These are phyloP conservation scores for Mnemiopsis leidyi DNA, from an alignment of 37 sponge, comb jelly and placozoan genomes.

Conservation along the genomic window DNA sequence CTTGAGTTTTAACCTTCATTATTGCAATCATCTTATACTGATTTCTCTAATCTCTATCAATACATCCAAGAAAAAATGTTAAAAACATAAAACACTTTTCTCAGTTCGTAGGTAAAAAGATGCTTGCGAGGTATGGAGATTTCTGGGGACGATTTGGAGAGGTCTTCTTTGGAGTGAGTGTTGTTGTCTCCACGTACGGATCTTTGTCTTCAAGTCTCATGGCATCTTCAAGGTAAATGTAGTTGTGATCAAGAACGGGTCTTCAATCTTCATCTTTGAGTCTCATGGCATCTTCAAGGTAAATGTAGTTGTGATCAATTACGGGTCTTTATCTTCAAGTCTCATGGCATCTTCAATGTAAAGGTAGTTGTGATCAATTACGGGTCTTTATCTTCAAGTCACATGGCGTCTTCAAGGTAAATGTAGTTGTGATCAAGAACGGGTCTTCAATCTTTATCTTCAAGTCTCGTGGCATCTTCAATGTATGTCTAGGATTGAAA, in stretches of 20 bases:
- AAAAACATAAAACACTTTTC: neutral
- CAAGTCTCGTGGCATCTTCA: no score
- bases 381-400: no score
- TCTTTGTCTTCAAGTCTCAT: slow-evolving; percentile 30
- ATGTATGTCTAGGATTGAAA: no score
- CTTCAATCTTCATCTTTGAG: no score
- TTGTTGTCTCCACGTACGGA: neutral
- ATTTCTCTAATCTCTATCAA: neutral
- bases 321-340: neutral
- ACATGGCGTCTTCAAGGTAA: neutral
- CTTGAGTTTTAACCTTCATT: no score
- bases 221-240: slow-evolving; percentile 3
- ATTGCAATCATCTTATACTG: no score
- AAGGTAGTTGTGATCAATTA: no score
- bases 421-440: neutral
- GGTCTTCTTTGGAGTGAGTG: slow-evolving; percentile 32
- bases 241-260: no score
- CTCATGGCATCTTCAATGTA: slow-evolving; percentile 7
- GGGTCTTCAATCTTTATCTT: neutral
- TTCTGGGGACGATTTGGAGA: slow-evolving; percentile 22
- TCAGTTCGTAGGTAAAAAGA: slow-evolving; percentile 27
- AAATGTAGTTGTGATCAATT: neutral
- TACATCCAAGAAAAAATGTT: neutral
- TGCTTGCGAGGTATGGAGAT: neutral
- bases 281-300: neutral